phyloP scores from a whole-genome alignment of 23 tunicate genomes.

The Trididemnum nubilum region DNA sequence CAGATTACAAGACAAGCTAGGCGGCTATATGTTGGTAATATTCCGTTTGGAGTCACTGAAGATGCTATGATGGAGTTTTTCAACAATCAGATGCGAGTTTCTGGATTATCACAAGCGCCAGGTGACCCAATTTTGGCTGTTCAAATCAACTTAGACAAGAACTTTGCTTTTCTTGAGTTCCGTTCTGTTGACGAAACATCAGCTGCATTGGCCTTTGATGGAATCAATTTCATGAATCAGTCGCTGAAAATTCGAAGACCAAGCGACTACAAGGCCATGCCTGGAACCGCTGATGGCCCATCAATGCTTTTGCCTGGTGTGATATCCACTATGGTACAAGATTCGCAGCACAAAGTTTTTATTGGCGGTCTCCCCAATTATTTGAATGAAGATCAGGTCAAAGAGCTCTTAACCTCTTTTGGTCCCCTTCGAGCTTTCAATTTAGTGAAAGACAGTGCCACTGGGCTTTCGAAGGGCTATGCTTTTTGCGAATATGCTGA shows the following conservation, averaged over 20 bases:
- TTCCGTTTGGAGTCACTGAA: constrained; percentile 97
- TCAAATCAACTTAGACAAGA: constrained; percentile 94
- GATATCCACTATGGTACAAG: constrained; percentile 78
- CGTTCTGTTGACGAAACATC: constrained; percentile 95
- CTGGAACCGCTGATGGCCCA: constrained; percentile 76
- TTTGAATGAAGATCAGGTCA: constrained; percentile 90
- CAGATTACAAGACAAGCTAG: constrained; percentile 97
- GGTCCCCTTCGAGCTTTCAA: constrained; percentile 95
- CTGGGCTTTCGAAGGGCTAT: constrained; percentile 89
- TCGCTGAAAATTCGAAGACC: constrained; percentile 89
- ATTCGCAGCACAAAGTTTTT: constrained; percentile 89
- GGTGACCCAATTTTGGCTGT: constrained; percentile 96
- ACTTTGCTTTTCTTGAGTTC: constrained; percentile 97
- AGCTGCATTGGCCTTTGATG: constrained; percentile 94
- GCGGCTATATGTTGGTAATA: constrained; percentile 88
- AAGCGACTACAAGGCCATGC: constrained; percentile 95
- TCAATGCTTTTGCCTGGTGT: constrained; percentile 32
- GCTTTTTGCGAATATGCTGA: constrained; percentile 96
- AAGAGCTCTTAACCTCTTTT: constrained; percentile 89
- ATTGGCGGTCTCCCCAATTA: constrained; percentile 95
- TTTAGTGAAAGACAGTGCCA: constrained; percentile 94
- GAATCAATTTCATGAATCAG: constrained; percentile 96
- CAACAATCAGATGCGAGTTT: constrained; percentile 89
- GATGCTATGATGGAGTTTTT: constrained; percentile 99
- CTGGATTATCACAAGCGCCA: constrained; percentile 92